Base-by-base conservation (phyloP, 2,888 invertebrate species). In the Anthrax anthrax region DNA sequence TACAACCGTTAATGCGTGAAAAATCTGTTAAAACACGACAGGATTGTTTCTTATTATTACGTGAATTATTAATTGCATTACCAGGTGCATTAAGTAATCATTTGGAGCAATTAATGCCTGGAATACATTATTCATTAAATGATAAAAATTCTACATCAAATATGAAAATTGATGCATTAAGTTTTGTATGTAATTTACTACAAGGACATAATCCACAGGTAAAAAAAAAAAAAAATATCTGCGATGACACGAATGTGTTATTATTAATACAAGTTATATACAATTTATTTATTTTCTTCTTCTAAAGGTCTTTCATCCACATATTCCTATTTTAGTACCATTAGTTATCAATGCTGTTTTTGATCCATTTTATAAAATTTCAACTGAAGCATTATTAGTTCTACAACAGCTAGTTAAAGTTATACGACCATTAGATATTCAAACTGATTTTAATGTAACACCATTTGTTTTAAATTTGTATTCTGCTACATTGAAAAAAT, bases 311-410 rank as follows among this genome's bases (percentile, higher is more conserved):
- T 90, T 95, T 68, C 84, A 88, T 56, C 76, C 79, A 5, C 85
- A 89, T 65, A 84, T 89, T 64, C 72, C 76, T 3, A 76, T 81
- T 23, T 68, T 94, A 38, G 76, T 89, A 51, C 88, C 89, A 12
- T 83, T 92, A 5, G 83, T 97, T 42, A 81, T 94, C 42, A 75
- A 81, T 49, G 86, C 92, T 36, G 94, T 97, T 19, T 83, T 84
- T 44, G 98, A 98, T 73, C 83, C 84, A 39, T 98, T 98, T 72
- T 98, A 98, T 72, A 98, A 98, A 73, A 96, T 98, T 57, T 91
- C 94, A 2, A 95, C 96, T 0, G 97, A 97, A 67, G 96, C 96
- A 2, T 72, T 97, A 46, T 71, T 89, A 19, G 95, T 96, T 17
- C 73, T 95, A 51, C 95, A 96, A 65, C 89, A 92, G 53, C 73